phyloP scores from a whole-genome alignment of 1,140 invertebrate species.

The Danaus plexippus region DNA sequence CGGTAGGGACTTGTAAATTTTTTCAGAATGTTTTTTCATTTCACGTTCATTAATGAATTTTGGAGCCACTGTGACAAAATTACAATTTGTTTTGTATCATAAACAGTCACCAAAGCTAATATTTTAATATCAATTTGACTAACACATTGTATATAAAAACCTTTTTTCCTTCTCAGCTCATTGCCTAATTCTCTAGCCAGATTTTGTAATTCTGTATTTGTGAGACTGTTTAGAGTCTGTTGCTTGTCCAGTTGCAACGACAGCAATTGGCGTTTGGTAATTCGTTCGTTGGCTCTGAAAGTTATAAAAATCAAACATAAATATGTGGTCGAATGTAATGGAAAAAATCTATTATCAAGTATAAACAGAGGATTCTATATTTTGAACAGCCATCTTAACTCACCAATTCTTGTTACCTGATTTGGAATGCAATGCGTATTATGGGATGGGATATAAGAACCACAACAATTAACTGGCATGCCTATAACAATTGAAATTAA shows the following conservation, averaged over 20 bases:
- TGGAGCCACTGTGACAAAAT: constrained; percentile 39
- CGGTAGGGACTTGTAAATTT: constrained; percentile 61
- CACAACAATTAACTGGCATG: constrained; percentile 30
- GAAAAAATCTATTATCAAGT: neutral
- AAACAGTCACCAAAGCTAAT: no score
- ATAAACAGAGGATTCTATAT: neutral
- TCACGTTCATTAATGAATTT: constrained; percentile 62
- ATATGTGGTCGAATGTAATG: neutral
- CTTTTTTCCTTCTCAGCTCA: constrained; percentile 36
- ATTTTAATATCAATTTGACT: no score
- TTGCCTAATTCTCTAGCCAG: constrained; percentile 40
- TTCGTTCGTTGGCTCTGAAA: constrained; percentile 50
- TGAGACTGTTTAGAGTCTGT: constrained; percentile 36
- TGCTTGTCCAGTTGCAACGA: constrained; percentile 48
- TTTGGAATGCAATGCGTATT: constrained; percentile 25
- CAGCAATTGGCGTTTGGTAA: constrained; percentile 43
- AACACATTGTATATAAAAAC: constrained; percentile 15
- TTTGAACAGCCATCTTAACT: constrained; percentile 22
- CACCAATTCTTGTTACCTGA: constrained; percentile 54
- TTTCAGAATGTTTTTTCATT: constrained; percentile 63
- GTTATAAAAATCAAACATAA: neutral
- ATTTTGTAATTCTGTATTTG: constrained; percentile 32
- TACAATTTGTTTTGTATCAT: no score
- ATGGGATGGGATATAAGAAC: constrained; percentile 25
- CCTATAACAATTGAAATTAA: constrained; percentile 29